These are phyloP conservation scores for Pseudocheirus occidentalis DNA, from an alignment of 2,797 vertebrate species.

Conservation along the genomic window DNA sequence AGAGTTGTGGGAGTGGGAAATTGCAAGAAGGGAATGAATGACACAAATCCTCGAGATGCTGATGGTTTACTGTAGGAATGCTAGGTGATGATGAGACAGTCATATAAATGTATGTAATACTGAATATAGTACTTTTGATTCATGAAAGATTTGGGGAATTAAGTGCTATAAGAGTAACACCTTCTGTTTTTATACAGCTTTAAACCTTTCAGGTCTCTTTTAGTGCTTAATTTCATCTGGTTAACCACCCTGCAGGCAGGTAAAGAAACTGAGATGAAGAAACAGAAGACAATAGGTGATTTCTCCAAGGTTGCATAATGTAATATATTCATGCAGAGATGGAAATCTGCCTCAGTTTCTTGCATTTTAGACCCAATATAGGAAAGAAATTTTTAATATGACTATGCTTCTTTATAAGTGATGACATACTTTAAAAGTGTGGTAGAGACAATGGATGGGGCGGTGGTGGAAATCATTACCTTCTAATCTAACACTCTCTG, in stretches of 20 bases:
- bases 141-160: background rate
- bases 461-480: background rate
- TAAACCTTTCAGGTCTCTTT: background rate
- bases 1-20: slow-evolving; percentile 7
- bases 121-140: background rate
- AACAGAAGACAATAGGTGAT: background rate
- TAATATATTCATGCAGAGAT: background rate
- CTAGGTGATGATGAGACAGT: background rate
- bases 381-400: background rate
- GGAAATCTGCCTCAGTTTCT: background rate
- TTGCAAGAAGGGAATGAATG: background rate
- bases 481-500: background rate
- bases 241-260: background rate
- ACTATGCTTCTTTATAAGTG: background rate
- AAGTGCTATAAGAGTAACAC: background rate
- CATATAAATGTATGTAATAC: background rate
- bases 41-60: background rate
- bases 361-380: background rate
- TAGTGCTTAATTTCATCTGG: background rate
- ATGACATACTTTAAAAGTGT: background rate
- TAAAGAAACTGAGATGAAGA: background rate
- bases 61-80: background rate
- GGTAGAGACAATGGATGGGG: background rate
- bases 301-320: background rate
- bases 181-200: background rate